Conservation (phyloP, 2,113 vertebrate genomes). For the Hemiprocne comata region DNA sequence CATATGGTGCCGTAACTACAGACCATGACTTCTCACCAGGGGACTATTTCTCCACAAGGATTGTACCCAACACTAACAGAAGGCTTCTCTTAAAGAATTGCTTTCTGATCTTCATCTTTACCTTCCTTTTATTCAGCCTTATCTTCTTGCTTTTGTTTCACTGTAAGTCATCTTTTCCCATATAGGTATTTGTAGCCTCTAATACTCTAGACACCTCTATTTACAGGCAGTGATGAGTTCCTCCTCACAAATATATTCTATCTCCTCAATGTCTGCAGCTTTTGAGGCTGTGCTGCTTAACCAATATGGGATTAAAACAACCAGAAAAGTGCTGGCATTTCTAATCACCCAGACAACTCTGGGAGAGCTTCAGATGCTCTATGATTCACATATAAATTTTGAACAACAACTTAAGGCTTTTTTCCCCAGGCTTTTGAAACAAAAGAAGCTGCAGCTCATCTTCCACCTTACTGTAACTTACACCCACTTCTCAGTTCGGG, state of each 20-base stretch:
- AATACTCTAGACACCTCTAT: not conserved
- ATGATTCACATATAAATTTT: not conserved
- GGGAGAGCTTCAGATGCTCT: not conserved
- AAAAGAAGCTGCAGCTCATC: not conserved
- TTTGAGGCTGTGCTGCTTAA: not conserved
- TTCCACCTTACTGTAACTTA: not conserved
- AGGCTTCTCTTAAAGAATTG: not conserved
- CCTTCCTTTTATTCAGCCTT: not conserved
- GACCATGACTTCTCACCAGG: not conserved
- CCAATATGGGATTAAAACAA: not conserved
- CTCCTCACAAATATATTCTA: not conserved
- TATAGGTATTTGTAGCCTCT: not conserved
- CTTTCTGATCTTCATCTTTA: not conserved
- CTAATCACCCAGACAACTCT: not conserved
- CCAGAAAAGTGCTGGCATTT: not conserved
- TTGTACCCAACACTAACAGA: not conserved
- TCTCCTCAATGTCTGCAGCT: not conserved
- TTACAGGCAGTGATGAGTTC: not conserved
- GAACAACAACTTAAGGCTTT: not conserved
- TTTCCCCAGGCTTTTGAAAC: not conserved
- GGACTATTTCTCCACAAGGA: rapidly evolving
- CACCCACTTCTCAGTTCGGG: not conserved
- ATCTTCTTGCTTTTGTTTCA: not conserved
- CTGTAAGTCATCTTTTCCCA: not conserved
- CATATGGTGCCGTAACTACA: rapidly evolving